These are phyloP conservation scores for Cantharis rustica DNA, from an alignment of 2,888 invertebrate species.

Conservation along the genomic window DNA sequence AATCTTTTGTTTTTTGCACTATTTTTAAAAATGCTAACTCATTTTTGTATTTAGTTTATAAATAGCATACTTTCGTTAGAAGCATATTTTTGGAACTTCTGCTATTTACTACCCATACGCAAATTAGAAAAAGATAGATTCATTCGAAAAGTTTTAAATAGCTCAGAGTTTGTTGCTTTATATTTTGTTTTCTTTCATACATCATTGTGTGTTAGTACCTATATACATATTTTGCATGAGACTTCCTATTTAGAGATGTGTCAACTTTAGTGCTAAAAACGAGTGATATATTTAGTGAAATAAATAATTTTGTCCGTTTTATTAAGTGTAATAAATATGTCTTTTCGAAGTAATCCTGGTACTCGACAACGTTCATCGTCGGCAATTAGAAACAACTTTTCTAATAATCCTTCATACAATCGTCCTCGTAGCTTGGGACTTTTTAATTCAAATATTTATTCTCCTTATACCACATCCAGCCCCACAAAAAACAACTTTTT, in stretches of 20 bases:
- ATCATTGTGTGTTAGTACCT: conserved; percentile 11
- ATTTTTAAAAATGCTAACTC: conserved; percentile 4
- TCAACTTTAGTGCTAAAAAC: background rate
- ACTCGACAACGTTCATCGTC: conserved; percentile 52
- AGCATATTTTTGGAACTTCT: conserved; percentile 32
- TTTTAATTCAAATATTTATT: conserved; percentile 24
- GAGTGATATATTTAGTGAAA: background rate
- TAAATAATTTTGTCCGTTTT: background rate
- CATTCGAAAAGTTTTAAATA: conserved; percentile 40
- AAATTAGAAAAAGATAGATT: conserved; percentile 38
- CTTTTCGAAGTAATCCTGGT: conserved; percentile 48
- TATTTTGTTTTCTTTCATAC: conserved; percentile 22
- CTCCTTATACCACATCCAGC: conserved; percentile 26
- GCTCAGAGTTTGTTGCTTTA: conserved; percentile 31
- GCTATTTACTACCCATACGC: conserved; percentile 23
- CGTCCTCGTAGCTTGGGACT: conserved; percentile 38
- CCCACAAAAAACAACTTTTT: conserved; percentile 41
- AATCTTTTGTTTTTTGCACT: background rate
- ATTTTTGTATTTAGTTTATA: conserved; percentile 3
- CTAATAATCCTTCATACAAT: conserved; percentile 31
- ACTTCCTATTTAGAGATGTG: background rate
- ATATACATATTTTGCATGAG: background rate
- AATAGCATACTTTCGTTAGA: conserved; percentile 6
- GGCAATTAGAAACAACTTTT: conserved; percentile 39
- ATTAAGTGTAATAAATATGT: conserved; percentile 36